These are phyloP conservation scores for Bungarus multicinctus DNA, from an alignment of 2,113 vertebrate species.

Conservation along the genomic window DNA sequence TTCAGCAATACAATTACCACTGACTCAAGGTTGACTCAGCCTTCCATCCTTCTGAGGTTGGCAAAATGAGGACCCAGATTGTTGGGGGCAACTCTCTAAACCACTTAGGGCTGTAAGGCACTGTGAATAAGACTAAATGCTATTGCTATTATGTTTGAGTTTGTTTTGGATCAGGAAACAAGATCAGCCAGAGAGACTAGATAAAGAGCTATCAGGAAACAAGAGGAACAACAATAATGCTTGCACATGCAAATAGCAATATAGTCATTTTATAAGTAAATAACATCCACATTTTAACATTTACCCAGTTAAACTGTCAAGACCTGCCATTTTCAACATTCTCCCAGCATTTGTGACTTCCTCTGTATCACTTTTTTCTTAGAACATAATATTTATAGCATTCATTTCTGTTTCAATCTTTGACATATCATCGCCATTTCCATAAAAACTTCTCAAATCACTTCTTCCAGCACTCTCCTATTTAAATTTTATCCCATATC, in stretches of 20 bases:
- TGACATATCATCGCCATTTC: neutral
- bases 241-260: neutral
- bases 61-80: too few species aligned
- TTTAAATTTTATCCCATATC: neutral
- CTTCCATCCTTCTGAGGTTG: too few species aligned
- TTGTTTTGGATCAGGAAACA: neutral
- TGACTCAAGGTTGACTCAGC: too few species aligned
- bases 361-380: neutral
- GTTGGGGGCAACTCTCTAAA: too few species aligned
- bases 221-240: neutral
- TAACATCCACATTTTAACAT: neutral
- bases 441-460: neutral
- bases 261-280: neutral
- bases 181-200: neutral
- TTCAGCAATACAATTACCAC: too few species aligned
- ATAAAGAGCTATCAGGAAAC: neutral
- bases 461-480: neutral
- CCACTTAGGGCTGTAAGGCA: too few species aligned
- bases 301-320: neutral
- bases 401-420: neutral
- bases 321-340: neutral
- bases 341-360: neutral
- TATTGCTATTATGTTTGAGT: neutral
- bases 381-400: neutral
- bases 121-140: too few species aligned